Percentiles rank a stretch among this genome's conserved stretches.
These are phyloP conservation scores for Ataeniobius toweri DNA, from an alignment of 2,797 vertebrate species.

Conservation along the genomic window DNA sequence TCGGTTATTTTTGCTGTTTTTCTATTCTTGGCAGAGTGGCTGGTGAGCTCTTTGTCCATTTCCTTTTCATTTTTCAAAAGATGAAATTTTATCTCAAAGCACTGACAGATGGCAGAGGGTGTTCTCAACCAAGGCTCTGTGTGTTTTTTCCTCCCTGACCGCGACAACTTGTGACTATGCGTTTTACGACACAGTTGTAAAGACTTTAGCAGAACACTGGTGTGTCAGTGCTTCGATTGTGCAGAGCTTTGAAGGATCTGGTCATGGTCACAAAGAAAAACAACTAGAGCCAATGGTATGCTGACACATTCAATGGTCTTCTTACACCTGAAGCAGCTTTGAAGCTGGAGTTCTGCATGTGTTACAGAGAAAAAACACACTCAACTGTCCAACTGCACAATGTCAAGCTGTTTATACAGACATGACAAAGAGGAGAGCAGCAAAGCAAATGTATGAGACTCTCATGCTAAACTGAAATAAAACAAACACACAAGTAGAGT, in stretches of 20 bases:
- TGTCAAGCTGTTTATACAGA: neutral
- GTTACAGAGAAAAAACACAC: neutral
- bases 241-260: constrained; percentile 6
- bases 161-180: neutral
- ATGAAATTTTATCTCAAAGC: constrained; percentile 5
- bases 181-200: neutral
- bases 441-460: neutral
- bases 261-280: constrained; percentile 14
- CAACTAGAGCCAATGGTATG: neutral
- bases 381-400: neutral
- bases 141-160: neutral
- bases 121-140: constrained; percentile 3
- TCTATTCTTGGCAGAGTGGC: neutral
- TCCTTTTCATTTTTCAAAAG: neutral
- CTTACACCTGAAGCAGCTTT: constrained; percentile 5
- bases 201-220: constrained; percentile 2
- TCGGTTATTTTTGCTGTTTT: neutral
- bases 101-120: constrained; percentile 8
- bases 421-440: neutral
- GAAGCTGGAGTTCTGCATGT: neutral
- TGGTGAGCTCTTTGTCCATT: neutral
- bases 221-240: constrained; percentile 12
- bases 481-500: neutral
- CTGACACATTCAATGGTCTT: constrained; percentile 6
- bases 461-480: neutral